Conservation (phyloP, 2,888 invertebrate species). For the Lochmaea capreae region DNA sequence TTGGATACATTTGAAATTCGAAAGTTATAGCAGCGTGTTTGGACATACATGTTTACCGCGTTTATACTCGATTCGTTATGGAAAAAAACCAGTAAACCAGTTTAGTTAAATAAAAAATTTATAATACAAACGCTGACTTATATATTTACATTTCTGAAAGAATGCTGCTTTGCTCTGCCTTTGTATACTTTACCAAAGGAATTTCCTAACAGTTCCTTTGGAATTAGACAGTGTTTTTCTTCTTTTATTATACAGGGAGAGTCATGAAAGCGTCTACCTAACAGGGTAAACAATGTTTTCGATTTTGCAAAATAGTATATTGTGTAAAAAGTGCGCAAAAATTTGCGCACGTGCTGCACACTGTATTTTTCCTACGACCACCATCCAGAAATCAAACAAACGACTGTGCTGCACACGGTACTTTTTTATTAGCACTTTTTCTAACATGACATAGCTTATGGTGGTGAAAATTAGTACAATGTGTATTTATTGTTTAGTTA, state of each 20-base stretch:
- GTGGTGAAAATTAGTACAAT: no score
- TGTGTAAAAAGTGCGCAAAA: no score
- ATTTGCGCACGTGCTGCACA: no score
- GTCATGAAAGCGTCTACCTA: no score
- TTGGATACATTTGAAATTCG: neutral
- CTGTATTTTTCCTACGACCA: no score
- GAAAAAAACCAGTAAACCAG: neutral
- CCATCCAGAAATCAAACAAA: no score
- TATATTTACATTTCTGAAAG: conserved; percentile 3
- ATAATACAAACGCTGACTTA: neutral
- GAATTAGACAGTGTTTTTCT: neutral
- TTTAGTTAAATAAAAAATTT: neutral
- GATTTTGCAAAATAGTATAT: no score
- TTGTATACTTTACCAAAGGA: neutral
- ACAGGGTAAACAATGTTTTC: no score
- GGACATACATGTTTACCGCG: neutral
- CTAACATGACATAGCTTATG: no score
- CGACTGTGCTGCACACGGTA: no score
- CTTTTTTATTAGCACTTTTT: no score
- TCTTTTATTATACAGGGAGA: neutral
- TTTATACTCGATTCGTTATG: neutral
- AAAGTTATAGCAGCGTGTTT: neutral
- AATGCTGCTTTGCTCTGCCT: neutral
- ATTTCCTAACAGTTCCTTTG: neutral
- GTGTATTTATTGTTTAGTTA: no score